A percentile compares a stretch with the other conserved stretches of the same genome.
These are phyloP conservation scores for Sapajus apella DNA, from an alignment of 2,113 vertebrate species.

Conservation along the genomic window DNA sequence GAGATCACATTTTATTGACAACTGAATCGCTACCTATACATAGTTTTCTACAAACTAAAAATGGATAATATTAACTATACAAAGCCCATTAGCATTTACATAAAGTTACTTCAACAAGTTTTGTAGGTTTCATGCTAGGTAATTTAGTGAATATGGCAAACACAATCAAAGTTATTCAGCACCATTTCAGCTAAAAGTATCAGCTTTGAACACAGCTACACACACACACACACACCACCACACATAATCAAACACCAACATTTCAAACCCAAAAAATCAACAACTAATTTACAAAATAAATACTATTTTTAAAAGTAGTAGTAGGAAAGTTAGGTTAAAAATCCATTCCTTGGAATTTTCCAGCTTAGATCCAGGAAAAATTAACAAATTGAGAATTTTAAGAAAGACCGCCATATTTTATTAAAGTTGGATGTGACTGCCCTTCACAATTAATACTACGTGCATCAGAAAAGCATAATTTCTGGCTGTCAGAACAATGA, in stretches of 20 bases:
- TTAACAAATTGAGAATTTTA: constrained; percentile 2
- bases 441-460: background rate
- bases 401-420: background rate
- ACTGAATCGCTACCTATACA: background rate
- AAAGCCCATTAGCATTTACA: background rate
- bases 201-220: background rate
- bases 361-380: background rate
- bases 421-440: background rate
- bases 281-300: background rate
- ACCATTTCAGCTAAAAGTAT: background rate
- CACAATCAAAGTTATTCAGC: background rate
- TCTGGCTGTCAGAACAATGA: background rate
- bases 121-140: background rate
- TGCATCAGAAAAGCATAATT: background rate
- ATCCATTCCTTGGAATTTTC: background rate
- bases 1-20: background rate
- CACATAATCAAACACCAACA: background rate
- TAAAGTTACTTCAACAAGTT: background rate
- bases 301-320: background rate
- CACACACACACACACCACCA: no score
- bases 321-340: background rate
- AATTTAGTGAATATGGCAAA: background rate
- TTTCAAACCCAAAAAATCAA: background rate
- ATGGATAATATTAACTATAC: background rate
- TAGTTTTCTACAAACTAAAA: background rate